These are phyloP conservation scores for Lucilia cuprina DNA, from an alignment of 1,140 invertebrate species.

Conservation along the genomic window DNA sequence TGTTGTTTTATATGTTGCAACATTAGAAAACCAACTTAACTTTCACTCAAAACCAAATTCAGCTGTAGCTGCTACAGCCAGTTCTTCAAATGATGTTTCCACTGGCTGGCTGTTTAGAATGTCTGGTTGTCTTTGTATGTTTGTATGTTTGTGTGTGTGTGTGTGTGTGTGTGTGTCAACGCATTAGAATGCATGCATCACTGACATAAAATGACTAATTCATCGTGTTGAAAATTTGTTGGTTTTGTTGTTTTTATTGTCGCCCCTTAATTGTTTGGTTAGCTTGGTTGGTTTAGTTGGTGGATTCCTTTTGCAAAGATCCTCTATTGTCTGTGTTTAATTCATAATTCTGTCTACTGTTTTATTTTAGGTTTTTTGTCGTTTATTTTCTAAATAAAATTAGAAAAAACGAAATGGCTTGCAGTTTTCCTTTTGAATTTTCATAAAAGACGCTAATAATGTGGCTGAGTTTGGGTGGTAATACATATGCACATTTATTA, in stretches of 20 bases:
- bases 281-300: background rate
- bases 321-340: background rate
- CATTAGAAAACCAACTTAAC: background rate
- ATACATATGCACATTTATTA: background rate
- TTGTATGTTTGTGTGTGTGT: no score
- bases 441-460: background rate
- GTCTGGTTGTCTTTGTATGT: background rate
- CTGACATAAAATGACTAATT: slow-evolving; percentile 34
- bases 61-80: background rate
- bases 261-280: background rate
- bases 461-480: background rate
- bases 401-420: background rate
- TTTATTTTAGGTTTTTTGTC: background rate
- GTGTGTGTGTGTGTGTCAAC: background rate
- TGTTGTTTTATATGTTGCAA: slow-evolving; percentile 7
- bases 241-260: background rate
- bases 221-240: slow-evolving; percentile 2
- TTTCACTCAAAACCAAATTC: background rate
- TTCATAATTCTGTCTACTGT: background rate
- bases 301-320: background rate
- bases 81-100: background rate
- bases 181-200: slow-evolving; percentile 15
- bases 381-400: background rate
- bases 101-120: background rate
- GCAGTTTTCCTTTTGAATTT: background rate